A percentile compares a stretch with the other conserved stretches of the same genome.
These are phyloP conservation scores for Austrofundulus limnaeus DNA, from an alignment of 2,113 vertebrate species.

Conservation along the genomic window DNA sequence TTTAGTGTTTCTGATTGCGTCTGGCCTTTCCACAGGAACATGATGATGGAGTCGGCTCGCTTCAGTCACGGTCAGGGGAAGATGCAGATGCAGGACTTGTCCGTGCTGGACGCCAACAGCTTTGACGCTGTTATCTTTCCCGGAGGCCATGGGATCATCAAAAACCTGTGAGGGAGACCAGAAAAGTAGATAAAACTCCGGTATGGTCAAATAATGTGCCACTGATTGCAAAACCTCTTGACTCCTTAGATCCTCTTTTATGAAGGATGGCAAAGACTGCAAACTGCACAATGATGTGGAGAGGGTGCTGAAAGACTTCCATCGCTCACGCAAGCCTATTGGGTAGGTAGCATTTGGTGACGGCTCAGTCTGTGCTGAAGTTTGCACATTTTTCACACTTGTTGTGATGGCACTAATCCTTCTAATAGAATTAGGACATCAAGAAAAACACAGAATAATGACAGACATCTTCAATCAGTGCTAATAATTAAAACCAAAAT, in stretches of 20 bases:
- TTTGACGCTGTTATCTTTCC: conserved; percentile 79
- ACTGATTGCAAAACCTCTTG: neutral
- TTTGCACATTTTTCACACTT: neutral
- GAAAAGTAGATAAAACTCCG: neutral
- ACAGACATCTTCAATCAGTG: neutral
- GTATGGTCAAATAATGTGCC: too few species aligned
- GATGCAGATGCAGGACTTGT: conserved; percentile 76
- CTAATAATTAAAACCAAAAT: neutral
- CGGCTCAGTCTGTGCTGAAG: neutral
- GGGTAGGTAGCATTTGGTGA: conserved; percentile 61
- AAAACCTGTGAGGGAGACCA: conserved; percentile 73
- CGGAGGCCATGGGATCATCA: conserved; percentile 75
- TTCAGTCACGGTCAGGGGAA: conserved; percentile 73
- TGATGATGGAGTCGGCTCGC: conserved; percentile 75
- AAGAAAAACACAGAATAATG: neutral
- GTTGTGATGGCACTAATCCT: conserved; percentile 25
- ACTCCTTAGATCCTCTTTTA: conserved; percentile 69
- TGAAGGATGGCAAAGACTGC: conserved; percentile 78
- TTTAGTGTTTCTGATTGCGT: conserved; percentile 46
- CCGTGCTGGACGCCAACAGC: conserved; percentile 73
- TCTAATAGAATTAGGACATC: conserved; percentile 39
- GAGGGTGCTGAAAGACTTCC: conserved; percentile 77
- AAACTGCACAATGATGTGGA: conserved; percentile 76
- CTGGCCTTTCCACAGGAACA: conserved; percentile 63
- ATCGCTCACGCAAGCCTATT: conserved; percentile 75